These are phyloP conservation scores for Magallana nippona DNA, from an alignment of 2,888 invertebrate species.

Conservation along the genomic window DNA sequence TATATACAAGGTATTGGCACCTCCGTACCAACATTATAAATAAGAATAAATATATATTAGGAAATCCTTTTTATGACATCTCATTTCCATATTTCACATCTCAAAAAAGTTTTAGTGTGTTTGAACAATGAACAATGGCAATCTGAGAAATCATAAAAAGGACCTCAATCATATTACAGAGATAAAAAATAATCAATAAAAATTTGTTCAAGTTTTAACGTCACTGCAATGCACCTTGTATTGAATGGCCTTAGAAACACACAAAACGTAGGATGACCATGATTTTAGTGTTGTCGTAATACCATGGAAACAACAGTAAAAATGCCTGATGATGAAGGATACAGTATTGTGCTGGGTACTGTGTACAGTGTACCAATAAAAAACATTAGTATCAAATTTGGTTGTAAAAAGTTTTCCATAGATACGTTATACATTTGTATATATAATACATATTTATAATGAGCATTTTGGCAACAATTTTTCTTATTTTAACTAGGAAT, in stretches of 20 bases:
- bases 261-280: conserved; percentile 27
- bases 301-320: conserved; percentile 23
- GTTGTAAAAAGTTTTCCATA: conserved; percentile 21
- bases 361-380: conserved; percentile 1
- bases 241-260: not conserved
- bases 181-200: not conserved
- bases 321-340: conserved; percentile 25
- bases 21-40: conserved; percentile 15
- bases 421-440: not conserved
- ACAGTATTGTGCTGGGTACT: not conserved
- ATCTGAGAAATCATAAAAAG: conserved; percentile 11
- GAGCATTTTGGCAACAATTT: conserved; percentile 22
- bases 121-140: not conserved
- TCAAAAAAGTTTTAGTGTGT: not conserved
- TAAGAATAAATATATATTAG: conserved; percentile 26
- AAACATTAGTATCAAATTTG: conserved; percentile 30
- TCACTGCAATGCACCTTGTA: conserved; percentile 1
- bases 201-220: not conserved
- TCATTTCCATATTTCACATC: not conserved
- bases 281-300: conserved; percentile 13
- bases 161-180: not conserved
- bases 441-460: conserved; percentile 17
- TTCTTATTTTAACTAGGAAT: not conserved
- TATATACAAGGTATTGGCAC: conserved; percentile 9
- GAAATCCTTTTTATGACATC: conserved; percentile 13